Conservation (phyloP, 2,888 invertebrate genomes). For the Choristoneura rosaceana region DNA sequence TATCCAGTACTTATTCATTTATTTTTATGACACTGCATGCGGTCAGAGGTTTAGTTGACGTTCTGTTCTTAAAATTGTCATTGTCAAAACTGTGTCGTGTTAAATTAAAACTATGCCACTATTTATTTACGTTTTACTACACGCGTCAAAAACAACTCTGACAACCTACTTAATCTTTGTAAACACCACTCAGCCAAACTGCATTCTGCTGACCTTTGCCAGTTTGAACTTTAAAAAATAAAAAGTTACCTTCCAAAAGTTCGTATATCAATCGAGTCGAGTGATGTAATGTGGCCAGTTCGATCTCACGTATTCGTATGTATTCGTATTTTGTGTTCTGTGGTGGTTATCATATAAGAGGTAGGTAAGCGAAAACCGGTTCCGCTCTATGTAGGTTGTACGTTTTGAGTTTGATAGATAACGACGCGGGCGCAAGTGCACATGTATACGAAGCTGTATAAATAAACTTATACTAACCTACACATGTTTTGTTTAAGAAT, state of each 20-base stretch:
- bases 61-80: background rate
- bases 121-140: conserved; percentile 30
- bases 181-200: conserved; percentile 46
- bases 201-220: conserved; percentile 37
- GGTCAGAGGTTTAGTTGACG: background rate
- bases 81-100: background rate
- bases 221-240: conserved; percentile 24
- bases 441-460: conserved; percentile 24
- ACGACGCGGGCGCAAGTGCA: conserved; percentile 22
- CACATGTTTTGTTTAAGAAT: conserved; percentile 23
- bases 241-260: conserved; percentile 42
- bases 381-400: conserved; percentile 47
- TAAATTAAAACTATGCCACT: background rate
- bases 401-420: conserved; percentile 33
- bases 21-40: background rate
- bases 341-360: conserved; percentile 55
- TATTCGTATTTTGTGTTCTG: conserved; percentile 44
- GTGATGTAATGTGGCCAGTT: conserved; percentile 64
- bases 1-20: background rate
- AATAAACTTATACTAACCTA: conserved; percentile 26
- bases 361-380: conserved; percentile 60
- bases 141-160: conserved; percentile 17
- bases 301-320: conserved; percentile 58
- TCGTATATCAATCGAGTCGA: conserved; percentile 44
- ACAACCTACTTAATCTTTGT: conserved; percentile 15